Evolutionary conservation across 2,888 invertebrate genomes (phyloP).

Genomic region (Megastigmus dorsalis): DNA sequence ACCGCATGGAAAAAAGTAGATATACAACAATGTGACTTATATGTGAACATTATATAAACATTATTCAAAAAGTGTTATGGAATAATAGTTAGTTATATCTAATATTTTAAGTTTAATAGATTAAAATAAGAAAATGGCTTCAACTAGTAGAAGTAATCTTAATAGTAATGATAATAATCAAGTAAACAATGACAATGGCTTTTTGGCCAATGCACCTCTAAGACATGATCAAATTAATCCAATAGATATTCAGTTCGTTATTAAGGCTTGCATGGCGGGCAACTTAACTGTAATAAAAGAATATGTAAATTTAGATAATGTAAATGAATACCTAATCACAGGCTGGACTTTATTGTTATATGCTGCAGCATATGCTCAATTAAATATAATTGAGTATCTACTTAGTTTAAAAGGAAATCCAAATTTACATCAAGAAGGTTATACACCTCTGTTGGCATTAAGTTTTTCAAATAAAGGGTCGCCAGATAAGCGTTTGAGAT

Average conservation of each 20-base stretch:
- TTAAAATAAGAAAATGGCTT: neutral
- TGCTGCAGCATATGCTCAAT: conserved; percentile 78
- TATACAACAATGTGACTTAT: too few relatives aligned
- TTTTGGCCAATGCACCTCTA: too few relatives aligned
- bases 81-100: neutral
- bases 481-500: conserved; percentile 73
- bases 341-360: conserved; percentile 80
- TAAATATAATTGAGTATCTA: conserved; percentile 76
- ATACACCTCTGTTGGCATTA: conserved; percentile 80
- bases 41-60: too few relatives aligned
- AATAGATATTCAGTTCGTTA: conserved; percentile 24
- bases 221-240: neutral
- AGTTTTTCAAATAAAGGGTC: conserved; percentile 76
- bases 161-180: neutral
- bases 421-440: conserved; percentile 77
- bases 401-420: conserved; percentile 78
- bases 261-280: conserved; percentile 65
- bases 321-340: conserved; percentile 75
- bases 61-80: too few relatives aligned
- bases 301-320: conserved; percentile 63
- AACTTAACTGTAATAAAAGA: conserved; percentile 59
- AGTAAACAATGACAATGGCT: neutral
- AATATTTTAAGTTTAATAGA: neutral
- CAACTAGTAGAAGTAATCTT: neutral
- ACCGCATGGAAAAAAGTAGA: too few relatives aligned